Base-by-base conservation (phyloP, 1,140 invertebrate species). In the Lucilia cuprina region DNA sequence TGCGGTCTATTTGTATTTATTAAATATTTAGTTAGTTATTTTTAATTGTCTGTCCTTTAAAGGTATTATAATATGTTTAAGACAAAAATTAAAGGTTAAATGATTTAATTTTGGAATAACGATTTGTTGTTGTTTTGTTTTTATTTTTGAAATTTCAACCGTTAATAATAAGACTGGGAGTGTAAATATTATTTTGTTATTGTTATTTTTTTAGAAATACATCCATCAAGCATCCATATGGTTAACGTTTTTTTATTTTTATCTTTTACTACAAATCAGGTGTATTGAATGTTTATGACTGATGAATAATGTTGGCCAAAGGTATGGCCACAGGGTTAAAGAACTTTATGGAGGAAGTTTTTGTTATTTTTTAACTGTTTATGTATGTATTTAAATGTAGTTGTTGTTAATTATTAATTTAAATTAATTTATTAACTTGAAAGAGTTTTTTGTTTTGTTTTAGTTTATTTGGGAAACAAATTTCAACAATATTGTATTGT, bases 241-340 rank as follows among this genome's bases (percentile, higher is more conserved):
- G 17, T 55, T 60, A 7, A 14, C 2, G 13, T 60, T 60, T 60
- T 60, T 60, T 60, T 14, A 10, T 60, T 60, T 60, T 60, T 70
- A 70, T 70, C 65, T 21, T 21, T 21, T 70, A 21, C n/a, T 60
- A n/a, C 14, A 70, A 25, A 70, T 70, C 65, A 70, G 19, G 65
- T 70, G 65, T 70, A 70, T n/a, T 60, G 55, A 60, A n/a, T 60
- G 55, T n/a, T 17, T 60, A 2, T 60, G 55, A 17, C 55, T 60
- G 55, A 60, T 60, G 55, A 60, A 60, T n/a, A 14, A 60, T 60
- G 55, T 70, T 70, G n/a, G 65, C 65, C 65, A 70, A 70, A 70
- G 65, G 65, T 70, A 21, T 70, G 65, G 65, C 65, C n/a, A 70
- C 65, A 70, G 65, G 65, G 65, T 70, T 70, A 70, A 70, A 70